Evolutionary conservation across 2,113 vertebrate species (phyloP).

Genomic region (Pampusana beccarii): DNA sequence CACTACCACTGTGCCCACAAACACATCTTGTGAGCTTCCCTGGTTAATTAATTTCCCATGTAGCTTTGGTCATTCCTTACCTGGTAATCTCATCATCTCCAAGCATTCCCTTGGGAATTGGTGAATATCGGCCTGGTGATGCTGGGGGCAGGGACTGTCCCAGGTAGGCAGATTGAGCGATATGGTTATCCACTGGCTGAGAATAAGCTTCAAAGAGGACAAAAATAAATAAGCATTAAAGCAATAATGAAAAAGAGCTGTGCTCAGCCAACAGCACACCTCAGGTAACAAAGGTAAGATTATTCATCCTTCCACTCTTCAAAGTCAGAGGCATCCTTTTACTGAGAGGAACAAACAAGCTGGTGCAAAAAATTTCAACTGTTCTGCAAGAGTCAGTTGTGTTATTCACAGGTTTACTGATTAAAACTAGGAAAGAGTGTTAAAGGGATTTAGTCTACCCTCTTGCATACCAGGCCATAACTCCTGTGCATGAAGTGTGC

Average conservation of each 20-base stretch:
- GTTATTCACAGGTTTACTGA: background rate
- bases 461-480: background rate
- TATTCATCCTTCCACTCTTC: background rate
- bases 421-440: background rate
- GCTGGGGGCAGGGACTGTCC: conserved; percentile 81
- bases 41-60: background rate
- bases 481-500: background rate
- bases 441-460: background rate
- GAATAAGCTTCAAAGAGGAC: conserved; percentile 81
- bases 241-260: background rate
- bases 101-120: conserved; percentile 85
- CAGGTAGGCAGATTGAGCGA: conserved; percentile 85
- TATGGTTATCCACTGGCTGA: conserved; percentile 92
- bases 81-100: conserved; percentile 92
- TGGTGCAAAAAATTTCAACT: background rate
- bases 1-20: background rate
- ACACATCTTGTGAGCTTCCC: background rate
- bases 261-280: background rate
- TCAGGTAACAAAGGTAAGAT: background rate
- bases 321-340: background rate
- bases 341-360: background rate
- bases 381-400: background rate
- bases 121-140: conserved; percentile 86
- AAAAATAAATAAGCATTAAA: background rate
- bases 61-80: conserved; percentile 68